Percentiles rank a stretch among this genome's conserved stretches.
Evolutionary conservation across 2,888 invertebrate species (phyloP).

Genomic region (Cataglyphis altisquamis): DNA sequence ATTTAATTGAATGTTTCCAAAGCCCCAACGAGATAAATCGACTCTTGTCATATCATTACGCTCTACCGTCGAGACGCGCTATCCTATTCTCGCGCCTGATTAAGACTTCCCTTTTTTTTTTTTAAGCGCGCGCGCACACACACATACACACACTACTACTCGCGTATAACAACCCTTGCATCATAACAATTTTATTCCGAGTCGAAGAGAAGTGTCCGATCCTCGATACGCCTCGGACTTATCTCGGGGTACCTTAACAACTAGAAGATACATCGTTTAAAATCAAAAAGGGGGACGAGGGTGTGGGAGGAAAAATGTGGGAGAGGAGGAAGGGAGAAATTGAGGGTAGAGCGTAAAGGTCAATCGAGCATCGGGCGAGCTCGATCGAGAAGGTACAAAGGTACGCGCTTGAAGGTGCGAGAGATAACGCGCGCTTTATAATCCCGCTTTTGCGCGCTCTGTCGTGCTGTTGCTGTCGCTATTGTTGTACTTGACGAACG

Average conservation of each 20-base stretch:
- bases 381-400: slow-evolving; percentile 75
- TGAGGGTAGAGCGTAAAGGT: slow-evolving; percentile 51
- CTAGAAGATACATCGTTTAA: slow-evolving; percentile 73
- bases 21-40: slow-evolving; percentile 8
- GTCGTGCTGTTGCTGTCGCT: slow-evolving; percentile 65
- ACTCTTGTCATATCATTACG: not conserved
- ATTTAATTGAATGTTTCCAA: slow-evolving; percentile 6
- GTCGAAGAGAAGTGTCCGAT: slow-evolving; percentile 54
- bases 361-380: slow-evolving; percentile 42
- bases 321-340: slow-evolving; percentile 25
- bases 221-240: slow-evolving; percentile 60
- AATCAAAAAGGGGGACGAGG: slow-evolving; percentile 57
- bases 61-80: slow-evolving; percentile 28
- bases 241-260: slow-evolving; percentile 61
- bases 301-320: slow-evolving; percentile 21
- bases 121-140: slow-evolving; percentile 1
- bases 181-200: slow-evolving; percentile 24
- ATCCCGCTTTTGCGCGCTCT: slow-evolving; percentile 47
- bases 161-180: not conserved
- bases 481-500: slow-evolving; percentile 81
- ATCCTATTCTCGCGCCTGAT: slow-evolving; percentile 13
- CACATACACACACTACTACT: not conserved
- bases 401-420: slow-evolving; percentile 63
- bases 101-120: not conserved
- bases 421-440: slow-evolving; percentile 38